A percentile compares a stretch with the other conserved stretches of the same genome.
Evolutionary conservation across 2,797 vertebrate species (phyloP).

Genomic region (Neosilurus mollespiculum): DNA sequence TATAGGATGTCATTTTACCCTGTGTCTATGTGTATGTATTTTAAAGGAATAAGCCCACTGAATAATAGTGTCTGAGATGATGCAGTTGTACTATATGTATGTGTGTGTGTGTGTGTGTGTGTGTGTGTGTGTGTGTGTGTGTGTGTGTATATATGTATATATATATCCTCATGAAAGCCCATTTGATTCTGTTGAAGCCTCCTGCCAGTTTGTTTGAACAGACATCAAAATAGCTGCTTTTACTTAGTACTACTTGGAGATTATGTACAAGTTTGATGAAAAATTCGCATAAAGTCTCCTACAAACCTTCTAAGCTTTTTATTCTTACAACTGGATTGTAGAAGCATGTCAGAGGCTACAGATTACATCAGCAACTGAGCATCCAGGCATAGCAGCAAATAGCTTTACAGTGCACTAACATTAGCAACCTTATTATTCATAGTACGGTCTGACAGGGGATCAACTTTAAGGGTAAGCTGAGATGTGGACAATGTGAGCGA

Average conservation of each 20-base stretch:
- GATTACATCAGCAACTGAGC: background rate
- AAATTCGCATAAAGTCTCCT: background rate
- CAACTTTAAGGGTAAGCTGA: constrained; percentile 2
- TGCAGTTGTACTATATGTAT: background rate
- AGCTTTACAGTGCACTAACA: constrained; percentile 10
- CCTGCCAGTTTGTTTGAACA: background rate
- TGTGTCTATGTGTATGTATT: background rate
- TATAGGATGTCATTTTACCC: background rate
- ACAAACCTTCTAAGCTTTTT: background rate
- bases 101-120: no score
- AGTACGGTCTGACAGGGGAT: constrained; percentile 15
- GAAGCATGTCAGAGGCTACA: background rate
- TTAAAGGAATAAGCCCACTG: background rate
- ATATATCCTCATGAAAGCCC: no score
- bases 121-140: no score
- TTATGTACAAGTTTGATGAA: background rate
- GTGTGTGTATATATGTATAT: no score
- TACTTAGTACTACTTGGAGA: background rate
- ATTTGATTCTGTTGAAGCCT: background rate
- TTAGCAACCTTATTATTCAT: constrained; percentile 23
- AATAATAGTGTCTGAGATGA: background rate
- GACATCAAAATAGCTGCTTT: background rate
- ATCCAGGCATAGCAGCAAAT: background rate
- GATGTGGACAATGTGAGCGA: background rate
- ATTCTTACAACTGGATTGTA: background rate